Conservation (phyloP, 2,113 vertebrate species). For the Ariopsis seemanni region DNA sequence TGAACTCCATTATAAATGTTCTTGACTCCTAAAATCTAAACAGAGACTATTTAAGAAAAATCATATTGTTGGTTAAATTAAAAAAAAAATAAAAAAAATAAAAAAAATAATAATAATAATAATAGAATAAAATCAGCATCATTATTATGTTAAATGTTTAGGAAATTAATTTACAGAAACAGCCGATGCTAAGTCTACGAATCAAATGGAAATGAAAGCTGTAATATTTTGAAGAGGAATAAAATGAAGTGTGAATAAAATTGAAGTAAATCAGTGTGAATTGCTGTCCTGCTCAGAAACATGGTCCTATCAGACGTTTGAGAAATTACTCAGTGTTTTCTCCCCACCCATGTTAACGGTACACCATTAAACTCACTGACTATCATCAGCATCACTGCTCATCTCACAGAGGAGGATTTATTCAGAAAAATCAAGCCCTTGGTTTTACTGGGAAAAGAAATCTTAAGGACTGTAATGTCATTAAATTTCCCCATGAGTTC, state of each 20-base stretch:
- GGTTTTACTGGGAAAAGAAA: not conserved
- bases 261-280: not conserved
- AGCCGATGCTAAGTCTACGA: not conserved
- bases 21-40: not conserved
- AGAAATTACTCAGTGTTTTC: constrained; percentile 44
- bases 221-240: not conserved
- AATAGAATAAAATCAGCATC: not conserved
- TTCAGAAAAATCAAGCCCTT: not conserved
- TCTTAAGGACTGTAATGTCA: not conserved
- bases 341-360: constrained; percentile 44
- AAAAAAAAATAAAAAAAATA: no score
- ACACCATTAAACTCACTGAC: constrained; percentile 44
- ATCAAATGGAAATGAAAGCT: not conserved
- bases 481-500: not conserved
- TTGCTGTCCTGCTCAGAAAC: not conserved
- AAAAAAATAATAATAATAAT: no score
- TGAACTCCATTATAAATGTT: not conserved
- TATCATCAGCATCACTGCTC: constrained; percentile 16
- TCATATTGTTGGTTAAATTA: no score
- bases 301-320: constrained; percentile 21
- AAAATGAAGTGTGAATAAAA: not conserved
- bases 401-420: constrained; percentile 2
- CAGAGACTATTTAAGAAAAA: not conserved
- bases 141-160: not conserved
- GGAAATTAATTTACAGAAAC: not conserved